phyloP scores from a whole-genome alignment of 1,140 invertebrate genomes.

The Eciton burchellii region DNA sequence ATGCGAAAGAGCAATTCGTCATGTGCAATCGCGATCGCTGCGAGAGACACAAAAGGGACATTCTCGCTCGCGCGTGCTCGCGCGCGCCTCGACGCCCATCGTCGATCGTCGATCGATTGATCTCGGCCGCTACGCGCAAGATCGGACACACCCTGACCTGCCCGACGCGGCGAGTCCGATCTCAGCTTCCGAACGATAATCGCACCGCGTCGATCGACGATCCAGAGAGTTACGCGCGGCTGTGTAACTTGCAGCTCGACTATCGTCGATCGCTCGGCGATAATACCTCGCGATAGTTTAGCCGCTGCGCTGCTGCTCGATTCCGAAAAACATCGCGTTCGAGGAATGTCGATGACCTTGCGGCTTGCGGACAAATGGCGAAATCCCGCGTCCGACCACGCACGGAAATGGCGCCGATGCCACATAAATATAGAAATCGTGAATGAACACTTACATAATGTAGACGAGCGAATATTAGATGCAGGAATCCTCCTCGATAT shows the following conservation, averaged over 20 bases:
- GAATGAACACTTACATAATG: constrained; percentile 38
- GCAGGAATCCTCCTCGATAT: constrained; percentile 5
- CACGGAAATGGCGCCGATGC: not conserved
- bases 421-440: constrained; percentile 25
- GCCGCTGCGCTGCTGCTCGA: not conserved
- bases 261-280: constrained; percentile 27
- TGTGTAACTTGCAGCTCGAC: constrained; percentile 11
- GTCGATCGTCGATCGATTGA: constrained; percentile 56
- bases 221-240: not conserved
- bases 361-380: constrained; percentile 3
- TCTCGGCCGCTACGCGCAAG: constrained; percentile 31
- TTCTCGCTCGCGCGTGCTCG: not conserved
- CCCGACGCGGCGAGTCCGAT: constrained; percentile 44
- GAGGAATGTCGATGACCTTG: constrained; percentile 51
- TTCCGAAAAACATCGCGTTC: constrained; percentile 24
- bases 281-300: too few relatives aligned
- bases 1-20: too few relatives aligned
- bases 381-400: constrained; percentile 7
- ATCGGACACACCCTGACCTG: constrained; percentile 60
- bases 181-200: constrained; percentile 56
- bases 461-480: not conserved
- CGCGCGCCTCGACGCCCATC: not conserved
- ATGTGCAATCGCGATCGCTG: too few relatives aligned
- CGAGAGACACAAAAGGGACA: too few relatives aligned
- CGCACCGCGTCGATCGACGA: constrained; percentile 12